Conservation (phyloP, 2,888 invertebrate genomes). For the Hirtodrosophila cameraria region DNA sequence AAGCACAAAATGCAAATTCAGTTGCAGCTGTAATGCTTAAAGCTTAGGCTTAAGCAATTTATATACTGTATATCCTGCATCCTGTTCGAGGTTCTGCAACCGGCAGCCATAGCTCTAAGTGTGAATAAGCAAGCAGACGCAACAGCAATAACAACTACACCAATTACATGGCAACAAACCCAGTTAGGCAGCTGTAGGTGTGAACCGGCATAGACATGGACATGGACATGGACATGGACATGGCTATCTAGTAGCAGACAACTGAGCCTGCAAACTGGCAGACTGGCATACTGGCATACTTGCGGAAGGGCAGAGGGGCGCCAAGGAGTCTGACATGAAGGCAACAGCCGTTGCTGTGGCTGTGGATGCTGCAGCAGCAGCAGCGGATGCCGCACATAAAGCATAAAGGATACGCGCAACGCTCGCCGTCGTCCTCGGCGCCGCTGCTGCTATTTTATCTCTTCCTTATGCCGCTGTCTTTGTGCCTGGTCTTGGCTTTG, state of each 20-base stretch:
- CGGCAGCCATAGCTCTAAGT: constrained; percentile 44
- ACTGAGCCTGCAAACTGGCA: no score
- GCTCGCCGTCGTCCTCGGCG: constrained; percentile 27
- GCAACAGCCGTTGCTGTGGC: background rate
- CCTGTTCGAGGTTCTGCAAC: constrained; percentile 56
- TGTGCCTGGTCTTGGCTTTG: constrained; percentile 55
- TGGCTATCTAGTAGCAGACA: constrained; percentile 2
- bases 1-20: constrained; percentile 59
- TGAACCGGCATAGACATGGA: constrained; percentile 33
- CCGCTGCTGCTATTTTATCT: constrained; percentile 61
- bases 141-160: constrained; percentile 59
- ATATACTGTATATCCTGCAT: constrained; percentile 75
- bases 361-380: constrained; percentile 28
- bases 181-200: constrained; percentile 47
- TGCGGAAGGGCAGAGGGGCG: background rate
- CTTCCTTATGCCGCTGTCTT: constrained; percentile 66
- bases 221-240: constrained; percentile 8
- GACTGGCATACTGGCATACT: background rate
- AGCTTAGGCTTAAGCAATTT: constrained; percentile 67
- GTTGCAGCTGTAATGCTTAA: constrained; percentile 55
- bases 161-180: constrained; percentile 60
- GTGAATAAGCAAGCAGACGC: constrained; percentile 61
- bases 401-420: constrained; percentile 69
- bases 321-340: background rate
- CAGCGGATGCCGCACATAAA: constrained; percentile 70